phyloP scores from a whole-genome alignment of 2,797 vertebrate species.

The Lacerta viridis region DNA sequence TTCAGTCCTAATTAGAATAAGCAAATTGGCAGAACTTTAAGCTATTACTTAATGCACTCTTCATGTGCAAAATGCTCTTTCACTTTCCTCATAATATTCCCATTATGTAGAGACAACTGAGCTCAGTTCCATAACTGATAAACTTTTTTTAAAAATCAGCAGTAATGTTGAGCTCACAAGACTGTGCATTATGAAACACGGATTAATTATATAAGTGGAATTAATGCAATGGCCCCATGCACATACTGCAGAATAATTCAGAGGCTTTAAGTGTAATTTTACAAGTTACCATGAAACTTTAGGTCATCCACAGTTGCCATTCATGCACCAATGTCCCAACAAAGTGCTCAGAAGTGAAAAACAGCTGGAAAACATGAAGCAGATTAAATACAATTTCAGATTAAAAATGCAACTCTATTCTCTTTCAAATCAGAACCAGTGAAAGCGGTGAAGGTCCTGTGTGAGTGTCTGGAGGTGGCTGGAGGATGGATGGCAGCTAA shows the following conservation, averaged over 20 bases:
- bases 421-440: too few relatives aligned
- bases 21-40: background rate
- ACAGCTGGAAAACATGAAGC: constrained; percentile 26
- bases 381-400: background rate
- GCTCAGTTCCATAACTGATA: background rate
- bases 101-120: background rate
- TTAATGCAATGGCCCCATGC: background rate
- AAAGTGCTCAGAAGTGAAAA: constrained; percentile 12
- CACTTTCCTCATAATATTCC: too few relatives aligned
- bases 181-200: background rate
- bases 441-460: too few relatives aligned
- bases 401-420: background rate
- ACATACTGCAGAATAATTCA: background rate
- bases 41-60: too few relatives aligned
- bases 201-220: background rate
- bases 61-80: too few relatives aligned
- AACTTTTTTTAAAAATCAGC: background rate
- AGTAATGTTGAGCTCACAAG: background rate
- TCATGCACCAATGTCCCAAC: constrained; percentile 48
- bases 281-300: constrained; percentile 85
- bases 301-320: constrained; percentile 90
- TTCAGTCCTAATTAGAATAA: background rate
- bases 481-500: too few relatives aligned
- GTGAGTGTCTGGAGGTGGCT: too few relatives aligned
- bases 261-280: background rate